Evolutionary conservation across 2,797 vertebrate genomes (phyloP).

Genomic region (Myiotriccus ornatus): DNA sequence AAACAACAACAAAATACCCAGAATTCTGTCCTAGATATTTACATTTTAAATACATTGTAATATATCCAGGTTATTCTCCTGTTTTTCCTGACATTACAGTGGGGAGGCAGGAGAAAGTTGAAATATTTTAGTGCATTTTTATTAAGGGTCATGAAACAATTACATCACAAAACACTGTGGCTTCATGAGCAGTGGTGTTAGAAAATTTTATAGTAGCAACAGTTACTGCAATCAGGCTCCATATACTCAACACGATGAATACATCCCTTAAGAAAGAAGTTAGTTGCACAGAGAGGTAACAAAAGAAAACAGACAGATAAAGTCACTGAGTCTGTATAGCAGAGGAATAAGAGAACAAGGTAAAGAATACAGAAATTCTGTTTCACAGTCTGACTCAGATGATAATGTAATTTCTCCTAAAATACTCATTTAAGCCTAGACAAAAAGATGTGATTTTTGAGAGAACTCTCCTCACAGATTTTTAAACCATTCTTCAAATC

Average conservation of each 20-base stretch:
- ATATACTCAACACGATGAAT: background rate
- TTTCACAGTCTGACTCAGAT: background rate
- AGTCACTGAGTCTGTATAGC: background rate
- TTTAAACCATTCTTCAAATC: background rate
- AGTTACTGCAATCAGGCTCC: background rate
- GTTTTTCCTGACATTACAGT: background rate
- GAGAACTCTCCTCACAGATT: background rate
- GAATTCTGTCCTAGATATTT: background rate
- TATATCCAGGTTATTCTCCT: background rate
- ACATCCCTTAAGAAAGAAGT: background rate
- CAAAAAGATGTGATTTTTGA: background rate
- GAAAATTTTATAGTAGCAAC: background rate
- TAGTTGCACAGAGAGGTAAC: background rate
- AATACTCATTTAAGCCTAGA: background rate
- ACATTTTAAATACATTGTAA: background rate
- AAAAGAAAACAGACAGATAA: background rate
- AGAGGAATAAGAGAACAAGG: background rate
- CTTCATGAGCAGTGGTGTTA: background rate
- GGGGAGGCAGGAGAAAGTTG: background rate
- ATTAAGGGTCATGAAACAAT: background rate
- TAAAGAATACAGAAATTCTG: background rate
- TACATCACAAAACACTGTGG: background rate
- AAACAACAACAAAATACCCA: background rate
- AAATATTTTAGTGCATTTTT: background rate
- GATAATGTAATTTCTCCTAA: background rate